Conservation (phyloP, 2,888 invertebrate species). For the Parnassius smintheus region DNA sequence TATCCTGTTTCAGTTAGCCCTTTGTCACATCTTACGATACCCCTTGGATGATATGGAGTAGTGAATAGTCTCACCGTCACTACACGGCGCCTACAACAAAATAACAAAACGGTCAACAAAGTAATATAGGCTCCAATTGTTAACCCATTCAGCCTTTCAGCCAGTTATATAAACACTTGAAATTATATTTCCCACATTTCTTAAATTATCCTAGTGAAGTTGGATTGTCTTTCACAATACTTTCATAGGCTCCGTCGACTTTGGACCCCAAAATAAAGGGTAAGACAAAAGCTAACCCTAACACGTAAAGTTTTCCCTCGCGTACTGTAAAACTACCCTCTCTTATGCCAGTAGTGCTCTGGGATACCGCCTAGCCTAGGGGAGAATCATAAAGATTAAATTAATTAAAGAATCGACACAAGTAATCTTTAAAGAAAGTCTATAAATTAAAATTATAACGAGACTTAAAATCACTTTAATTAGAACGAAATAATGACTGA, state of each 20-base stretch:
- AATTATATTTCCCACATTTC: constrained; percentile 18
- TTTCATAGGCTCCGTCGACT: constrained; percentile 41
- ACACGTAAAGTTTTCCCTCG: constrained; percentile 74
- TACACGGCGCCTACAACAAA: no score
- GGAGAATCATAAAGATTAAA: constrained; percentile 51
- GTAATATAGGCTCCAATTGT: constrained; percentile 24
- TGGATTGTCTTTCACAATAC: constrained; percentile 32
- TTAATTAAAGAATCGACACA: not conserved
- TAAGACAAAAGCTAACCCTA: constrained; percentile 50
- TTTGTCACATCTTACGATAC: no score
- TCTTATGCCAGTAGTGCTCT: constrained; percentile 57
- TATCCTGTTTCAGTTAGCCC: no score
- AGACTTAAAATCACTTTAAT: no score
- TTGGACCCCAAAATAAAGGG: constrained; percentile 59
- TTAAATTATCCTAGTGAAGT: constrained; percentile 26
- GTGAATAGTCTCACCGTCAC: no score
- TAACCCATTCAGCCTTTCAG: constrained; percentile 24
- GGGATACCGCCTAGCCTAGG: constrained; percentile 60
- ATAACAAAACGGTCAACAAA: no score
- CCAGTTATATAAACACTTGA: constrained; percentile 16
- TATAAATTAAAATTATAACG: no score
- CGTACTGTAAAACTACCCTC: constrained; percentile 76
- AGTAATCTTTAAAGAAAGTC: no score
- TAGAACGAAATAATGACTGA: no score
- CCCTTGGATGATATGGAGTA: no score